Evolutionary conservation across 2,797 vertebrate species (phyloP).

Genomic region (Squalus acanthias): DNA sequence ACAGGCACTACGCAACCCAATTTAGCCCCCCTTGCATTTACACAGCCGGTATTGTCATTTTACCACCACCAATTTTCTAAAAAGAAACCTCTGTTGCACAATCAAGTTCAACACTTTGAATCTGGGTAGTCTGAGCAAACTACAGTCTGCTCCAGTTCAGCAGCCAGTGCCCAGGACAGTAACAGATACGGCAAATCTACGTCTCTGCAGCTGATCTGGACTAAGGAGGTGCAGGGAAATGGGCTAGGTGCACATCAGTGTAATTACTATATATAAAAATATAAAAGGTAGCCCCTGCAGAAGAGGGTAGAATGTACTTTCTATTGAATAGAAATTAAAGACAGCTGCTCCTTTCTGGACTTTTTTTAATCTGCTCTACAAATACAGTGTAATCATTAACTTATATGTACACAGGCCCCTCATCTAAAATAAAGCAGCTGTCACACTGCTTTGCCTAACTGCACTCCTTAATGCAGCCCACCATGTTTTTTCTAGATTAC

Average conservation of each 20-base stretch:
- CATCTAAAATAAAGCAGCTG: conserved; percentile 23
- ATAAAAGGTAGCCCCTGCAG: background rate
- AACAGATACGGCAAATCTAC: background rate
- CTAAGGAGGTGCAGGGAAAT: background rate
- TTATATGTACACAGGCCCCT: background rate
- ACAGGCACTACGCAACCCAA: background rate
- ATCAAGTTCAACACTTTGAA: background rate
- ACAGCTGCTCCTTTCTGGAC: background rate
- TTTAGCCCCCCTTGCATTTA: background rate
- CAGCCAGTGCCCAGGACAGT: background rate
- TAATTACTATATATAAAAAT: background rate
- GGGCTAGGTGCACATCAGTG: background rate
- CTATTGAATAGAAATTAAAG: background rate
- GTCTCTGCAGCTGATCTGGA: background rate
- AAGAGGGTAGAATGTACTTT: background rate
- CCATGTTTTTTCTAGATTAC: background rate
- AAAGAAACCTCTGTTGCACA: background rate
- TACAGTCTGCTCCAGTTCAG: background rate
- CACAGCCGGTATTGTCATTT: background rate
- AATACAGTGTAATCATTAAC: conserved; percentile 25
- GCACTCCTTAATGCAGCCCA: background rate
- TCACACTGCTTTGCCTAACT: background rate
- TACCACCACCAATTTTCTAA: background rate
- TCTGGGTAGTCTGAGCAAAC: background rate
- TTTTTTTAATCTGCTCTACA: background rate